Percentiles rank a stretch among this genome's conserved stretches.
Conservation (phyloP, 2,113 vertebrate species). For the Leucoraja erinaceus region DNA sequence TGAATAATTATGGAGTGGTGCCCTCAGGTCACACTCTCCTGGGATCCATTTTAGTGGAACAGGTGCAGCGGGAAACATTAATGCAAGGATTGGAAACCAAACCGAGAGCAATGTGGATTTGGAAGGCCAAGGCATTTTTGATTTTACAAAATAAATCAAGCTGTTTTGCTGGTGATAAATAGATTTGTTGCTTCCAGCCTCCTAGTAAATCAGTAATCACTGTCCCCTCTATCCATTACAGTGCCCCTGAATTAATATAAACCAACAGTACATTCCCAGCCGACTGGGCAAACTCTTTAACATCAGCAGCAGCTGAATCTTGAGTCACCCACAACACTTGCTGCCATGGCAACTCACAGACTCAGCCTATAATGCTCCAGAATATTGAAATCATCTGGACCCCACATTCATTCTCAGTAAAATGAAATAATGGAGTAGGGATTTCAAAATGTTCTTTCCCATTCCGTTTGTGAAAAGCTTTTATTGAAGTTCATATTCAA, state of each 20-base stretch:
- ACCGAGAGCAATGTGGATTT: background rate
- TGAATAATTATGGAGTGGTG: background rate
- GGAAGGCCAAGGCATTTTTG: background rate
- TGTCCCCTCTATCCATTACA: background rate
- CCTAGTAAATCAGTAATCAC: constrained; percentile 4
- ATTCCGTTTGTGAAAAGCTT: background rate
- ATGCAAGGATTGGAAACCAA: constrained; percentile 35
- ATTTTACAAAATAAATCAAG: constrained; percentile 6
- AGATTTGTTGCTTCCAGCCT: background rate
- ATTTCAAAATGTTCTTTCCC: background rate
- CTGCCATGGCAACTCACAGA: constrained; percentile 20
- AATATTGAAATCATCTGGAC: constrained; percentile 26
- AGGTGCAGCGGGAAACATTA: constrained; percentile 54
- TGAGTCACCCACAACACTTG: constrained; percentile 19
- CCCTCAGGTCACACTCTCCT: background rate
- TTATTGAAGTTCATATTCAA: background rate
- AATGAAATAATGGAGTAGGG: background rate
- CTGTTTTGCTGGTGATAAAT: constrained; percentile 7
- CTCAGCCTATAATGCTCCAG: constrained; percentile 16
- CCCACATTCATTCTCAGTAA: background rate
- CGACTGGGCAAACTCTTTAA: constrained; percentile 19
- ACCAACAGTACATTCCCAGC: background rate
- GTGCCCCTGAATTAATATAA: background rate
- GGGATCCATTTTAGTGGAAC: constrained; percentile 50
- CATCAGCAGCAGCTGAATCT: constrained; percentile 19